A percentile compares a stretch with the other conserved stretches of the same genome.
phyloP scores from a whole-genome alignment of 37 sponge, comb jelly and placozoan species.

The Aplysina aerophoba region DNA sequence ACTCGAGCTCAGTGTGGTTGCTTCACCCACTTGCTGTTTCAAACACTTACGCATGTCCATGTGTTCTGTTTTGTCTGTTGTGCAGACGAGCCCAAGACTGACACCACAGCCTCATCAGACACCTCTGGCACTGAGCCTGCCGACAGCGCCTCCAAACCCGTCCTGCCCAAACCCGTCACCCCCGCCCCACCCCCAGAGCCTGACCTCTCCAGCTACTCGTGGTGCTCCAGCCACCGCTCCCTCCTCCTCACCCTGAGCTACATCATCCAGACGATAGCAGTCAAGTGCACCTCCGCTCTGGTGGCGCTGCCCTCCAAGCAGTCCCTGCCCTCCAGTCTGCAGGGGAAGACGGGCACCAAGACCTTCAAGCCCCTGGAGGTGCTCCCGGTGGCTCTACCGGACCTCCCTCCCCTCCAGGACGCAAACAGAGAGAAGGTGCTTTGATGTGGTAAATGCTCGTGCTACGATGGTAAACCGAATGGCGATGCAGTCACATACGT shows the following conservation, averaged over 20 bases:
- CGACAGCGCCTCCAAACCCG: too few relatives aligned
- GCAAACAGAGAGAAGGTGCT: slow-evolving; percentile 46
- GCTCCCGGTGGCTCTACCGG: slow-evolving; percentile 41
- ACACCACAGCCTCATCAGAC: too few relatives aligned
- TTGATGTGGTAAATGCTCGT: too few relatives aligned
- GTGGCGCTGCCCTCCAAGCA: slow-evolving; percentile 44
- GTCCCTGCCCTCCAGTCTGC: background rate
- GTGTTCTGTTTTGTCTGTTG: too few relatives aligned
- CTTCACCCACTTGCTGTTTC: too few relatives aligned
- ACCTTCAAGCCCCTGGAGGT: slow-evolving; percentile 36
- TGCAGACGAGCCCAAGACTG: too few relatives aligned
- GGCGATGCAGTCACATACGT: too few relatives aligned
- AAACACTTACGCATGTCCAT: too few relatives aligned
- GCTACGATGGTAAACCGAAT: too few relatives aligned
- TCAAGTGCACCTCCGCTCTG: slow-evolving; percentile 77
- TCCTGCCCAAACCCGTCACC: background rate
- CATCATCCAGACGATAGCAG: slow-evolving; percentile 74
- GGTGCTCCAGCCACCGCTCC: slow-evolving; percentile 65
- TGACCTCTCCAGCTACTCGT: slow-evolving; percentile 23
- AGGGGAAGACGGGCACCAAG: slow-evolving; percentile 38
- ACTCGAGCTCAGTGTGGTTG: too few relatives aligned
- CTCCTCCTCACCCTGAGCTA: slow-evolving; percentile 61
- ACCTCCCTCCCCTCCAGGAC: slow-evolving; percentile 47
- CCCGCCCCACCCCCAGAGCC: background rate
- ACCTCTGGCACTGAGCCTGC: too few relatives aligned